phyloP scores from a whole-genome alignment of 2,888 invertebrate species.

The Nematopogon swammerdamellus region DNA sequence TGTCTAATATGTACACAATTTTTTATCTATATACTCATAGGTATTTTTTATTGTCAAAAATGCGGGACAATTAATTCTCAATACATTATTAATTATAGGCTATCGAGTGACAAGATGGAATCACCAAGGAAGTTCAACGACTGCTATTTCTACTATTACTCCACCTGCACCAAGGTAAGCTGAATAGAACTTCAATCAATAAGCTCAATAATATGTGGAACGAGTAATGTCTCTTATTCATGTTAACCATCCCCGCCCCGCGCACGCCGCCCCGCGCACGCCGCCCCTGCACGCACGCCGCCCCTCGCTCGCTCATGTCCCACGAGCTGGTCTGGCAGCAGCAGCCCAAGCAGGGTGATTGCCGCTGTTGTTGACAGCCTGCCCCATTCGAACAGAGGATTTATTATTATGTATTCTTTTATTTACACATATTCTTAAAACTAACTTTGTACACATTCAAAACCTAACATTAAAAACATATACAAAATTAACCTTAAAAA shows the following conservation, averaged over 20 bases:
- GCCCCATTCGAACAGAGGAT: no score
- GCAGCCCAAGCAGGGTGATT: constrained; percentile 30
- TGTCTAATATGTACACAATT: no score
- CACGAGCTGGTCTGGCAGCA: constrained; percentile 36
- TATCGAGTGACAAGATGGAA: constrained; percentile 49
- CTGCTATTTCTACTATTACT: constrained; percentile 88
- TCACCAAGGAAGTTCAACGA: constrained; percentile 75
- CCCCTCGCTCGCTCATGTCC: constrained; percentile 34
- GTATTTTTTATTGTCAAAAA: no score
- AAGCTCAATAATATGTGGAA: constrained; percentile 1
- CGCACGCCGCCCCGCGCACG: constrained; percentile 12
- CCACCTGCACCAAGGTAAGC: constrained; percentile 78
- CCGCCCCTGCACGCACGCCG: constrained; percentile 13
- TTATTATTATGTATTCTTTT: no score
- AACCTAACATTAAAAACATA: no score
- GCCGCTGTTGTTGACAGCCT: not conserved
- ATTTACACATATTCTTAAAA: no score
- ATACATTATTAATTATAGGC: no score
- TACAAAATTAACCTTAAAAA: no score
- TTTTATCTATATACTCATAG: no score
- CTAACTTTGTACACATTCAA: no score
- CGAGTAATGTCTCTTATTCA: constrained; percentile 1
- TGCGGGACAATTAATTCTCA: no score
- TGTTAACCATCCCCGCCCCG: constrained; percentile 10
- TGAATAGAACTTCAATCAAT: constrained; percentile 9